These are phyloP conservation scores for Heliconius eleuchia DNA, from an alignment of 1,140 invertebrate species.

Conservation along the genomic window DNA sequence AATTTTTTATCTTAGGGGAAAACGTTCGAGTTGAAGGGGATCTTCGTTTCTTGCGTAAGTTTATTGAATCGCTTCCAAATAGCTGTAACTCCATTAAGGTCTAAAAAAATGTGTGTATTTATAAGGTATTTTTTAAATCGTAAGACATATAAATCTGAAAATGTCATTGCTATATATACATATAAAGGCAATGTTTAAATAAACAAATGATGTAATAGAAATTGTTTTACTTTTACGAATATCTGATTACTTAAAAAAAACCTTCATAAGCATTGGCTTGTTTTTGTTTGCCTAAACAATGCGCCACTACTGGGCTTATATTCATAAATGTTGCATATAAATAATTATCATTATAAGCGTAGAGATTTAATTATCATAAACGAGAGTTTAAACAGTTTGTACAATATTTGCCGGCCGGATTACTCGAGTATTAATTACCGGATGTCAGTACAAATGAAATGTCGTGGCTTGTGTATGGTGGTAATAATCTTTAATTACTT, in stretches of 20 bases:
- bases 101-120: neutral
- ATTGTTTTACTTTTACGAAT: too few relatives aligned
- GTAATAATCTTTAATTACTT: neutral
- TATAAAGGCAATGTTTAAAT: too few relatives aligned
- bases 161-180: too few relatives aligned
- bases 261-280: too few relatives aligned
- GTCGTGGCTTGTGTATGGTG: neutral
- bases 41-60: conserved; percentile 32
- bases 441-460: conserved; percentile 39
- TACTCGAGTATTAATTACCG: conserved; percentile 48
- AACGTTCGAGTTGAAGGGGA: conserved; percentile 45
- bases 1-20: conserved; percentile 50
- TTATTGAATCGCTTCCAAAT: conserved; percentile 38
- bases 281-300: too few relatives aligned
- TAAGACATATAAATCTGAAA: too few relatives aligned
- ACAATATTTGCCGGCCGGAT: conserved; percentile 44
- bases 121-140: too few relatives aligned
- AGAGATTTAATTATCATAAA: conserved; percentile 49
- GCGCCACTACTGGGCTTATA: neutral
- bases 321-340: neutral
- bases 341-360: conserved; percentile 38
- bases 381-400: conserved; percentile 35
- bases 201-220: too few relatives aligned
- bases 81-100: neutral
- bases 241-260: too few relatives aligned